Conservation (phyloP, 2,113 vertebrate genomes). For the Sturnus vulgaris region DNA sequence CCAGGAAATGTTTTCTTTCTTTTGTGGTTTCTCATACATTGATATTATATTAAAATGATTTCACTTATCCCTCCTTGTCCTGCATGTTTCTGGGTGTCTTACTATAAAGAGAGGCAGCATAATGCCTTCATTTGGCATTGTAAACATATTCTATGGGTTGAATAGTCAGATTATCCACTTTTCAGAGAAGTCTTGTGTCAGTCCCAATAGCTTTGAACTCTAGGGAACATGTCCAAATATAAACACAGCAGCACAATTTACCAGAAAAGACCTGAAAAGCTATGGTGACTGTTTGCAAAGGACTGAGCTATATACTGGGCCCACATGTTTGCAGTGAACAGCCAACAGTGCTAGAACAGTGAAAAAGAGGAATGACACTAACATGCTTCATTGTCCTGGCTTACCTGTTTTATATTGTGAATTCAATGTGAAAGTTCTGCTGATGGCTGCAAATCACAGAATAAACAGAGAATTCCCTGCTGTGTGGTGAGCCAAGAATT, state of each 20-base stretch:
- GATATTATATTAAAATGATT: conserved; percentile 74
- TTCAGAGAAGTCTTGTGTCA: neutral
- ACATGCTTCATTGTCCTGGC: neutral
- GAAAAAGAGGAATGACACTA: neutral
- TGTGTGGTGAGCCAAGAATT: neutral
- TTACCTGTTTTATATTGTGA: neutral
- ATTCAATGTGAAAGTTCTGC: neutral
- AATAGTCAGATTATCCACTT: neutral
- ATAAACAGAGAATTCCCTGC: conserved; percentile 17
- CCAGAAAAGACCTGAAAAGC: neutral
- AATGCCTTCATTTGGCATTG: neutral
- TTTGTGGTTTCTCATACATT: conserved; percentile 66
- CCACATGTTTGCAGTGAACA: neutral
- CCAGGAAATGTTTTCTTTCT: conserved; percentile 65
- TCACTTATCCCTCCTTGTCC: conserved; percentile 52
- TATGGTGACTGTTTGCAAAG: neutral
- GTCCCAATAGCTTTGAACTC: neutral
- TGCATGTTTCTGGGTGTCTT: conserved; percentile 10
- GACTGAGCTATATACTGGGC: neutral
- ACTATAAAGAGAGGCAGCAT: conserved; percentile 35
- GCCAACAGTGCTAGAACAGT: neutral
- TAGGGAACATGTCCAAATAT: neutral
- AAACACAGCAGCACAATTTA: neutral
- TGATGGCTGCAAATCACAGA: neutral
- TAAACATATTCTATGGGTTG: neutral